phyloP scores from a whole-genome alignment of 1,140 invertebrate genomes.

The Rhagoletis zephyria region DNA sequence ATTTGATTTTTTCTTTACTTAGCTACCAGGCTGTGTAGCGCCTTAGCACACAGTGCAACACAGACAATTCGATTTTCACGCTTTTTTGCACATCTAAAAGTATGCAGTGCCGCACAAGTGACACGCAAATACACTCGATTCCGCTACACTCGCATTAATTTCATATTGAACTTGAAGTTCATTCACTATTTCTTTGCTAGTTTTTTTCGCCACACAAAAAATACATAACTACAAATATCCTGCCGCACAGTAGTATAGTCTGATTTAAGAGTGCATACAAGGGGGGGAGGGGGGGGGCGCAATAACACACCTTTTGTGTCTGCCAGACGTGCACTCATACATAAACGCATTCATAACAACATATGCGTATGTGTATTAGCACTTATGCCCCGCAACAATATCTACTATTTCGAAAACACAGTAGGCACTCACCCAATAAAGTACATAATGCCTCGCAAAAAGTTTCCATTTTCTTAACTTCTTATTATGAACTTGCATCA shows the following conservation, averaged over 20 bases:
- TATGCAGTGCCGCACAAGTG: slow-evolving; percentile 30
- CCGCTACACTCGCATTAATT: slow-evolving; percentile 46
- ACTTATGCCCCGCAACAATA: background rate
- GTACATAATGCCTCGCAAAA: no score
- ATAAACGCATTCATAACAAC: background rate
- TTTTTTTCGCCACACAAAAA: slow-evolving; percentile 15
- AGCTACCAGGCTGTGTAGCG: background rate
- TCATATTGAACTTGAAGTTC: slow-evolving; percentile 51
- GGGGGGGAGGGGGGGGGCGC: no score
- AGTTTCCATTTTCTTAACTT: no score
- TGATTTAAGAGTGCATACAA: slow-evolving; percentile 32
- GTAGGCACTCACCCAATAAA: no score
- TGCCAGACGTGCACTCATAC: background rate
- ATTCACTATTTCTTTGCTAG: slow-evolving; percentile 48
- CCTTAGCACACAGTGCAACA: background rate
- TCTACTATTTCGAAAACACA: no score
- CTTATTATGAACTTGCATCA: no score
- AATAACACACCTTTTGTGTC: slow-evolving; percentile 32
- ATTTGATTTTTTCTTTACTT: no score
- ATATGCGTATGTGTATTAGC: no score
- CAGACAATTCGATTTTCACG: slow-evolving; percentile 47
- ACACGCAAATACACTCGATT: slow-evolving; percentile 36
- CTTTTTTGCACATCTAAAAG: slow-evolving; percentile 27
- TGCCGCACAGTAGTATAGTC: background rate
- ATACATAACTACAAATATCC: slow-evolving; percentile 30